Evolutionary conservation across 2,113 vertebrate genomes (phyloP).

Genomic region (Scomber japonicus): DNA sequence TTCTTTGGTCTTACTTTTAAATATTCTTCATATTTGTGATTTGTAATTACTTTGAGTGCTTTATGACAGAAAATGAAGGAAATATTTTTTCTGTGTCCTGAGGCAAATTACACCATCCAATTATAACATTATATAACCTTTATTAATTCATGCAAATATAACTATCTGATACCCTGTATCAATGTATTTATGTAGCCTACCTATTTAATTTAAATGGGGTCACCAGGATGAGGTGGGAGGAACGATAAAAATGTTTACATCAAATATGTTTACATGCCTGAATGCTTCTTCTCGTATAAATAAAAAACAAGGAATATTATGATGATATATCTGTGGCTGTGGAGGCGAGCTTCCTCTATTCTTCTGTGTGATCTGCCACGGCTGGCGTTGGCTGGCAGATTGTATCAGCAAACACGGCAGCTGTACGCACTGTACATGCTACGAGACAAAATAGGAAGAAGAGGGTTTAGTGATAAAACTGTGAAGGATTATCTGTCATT

Average conservation of each 20-base stretch:
- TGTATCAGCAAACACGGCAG: conserved; percentile 81
- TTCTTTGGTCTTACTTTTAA: too few species aligned
- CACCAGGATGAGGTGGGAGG: not conserved
- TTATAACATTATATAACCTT: not conserved
- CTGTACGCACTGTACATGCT: conserved; percentile 68
- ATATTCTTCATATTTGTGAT: too few species aligned
- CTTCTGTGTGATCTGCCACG: conserved; percentile 78
- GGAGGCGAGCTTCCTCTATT: conserved; percentile 56
- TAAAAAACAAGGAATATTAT: conserved; percentile 48
- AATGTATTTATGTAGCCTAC: not conserved
- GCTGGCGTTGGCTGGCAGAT: conserved; percentile 79
- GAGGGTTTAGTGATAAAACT: conserved; percentile 83
- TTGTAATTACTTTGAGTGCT: too few species aligned
- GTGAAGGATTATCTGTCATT: conserved; percentile 85
- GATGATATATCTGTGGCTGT: conserved; percentile 69
- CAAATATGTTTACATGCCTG: conserved; percentile 20
- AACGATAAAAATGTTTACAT: not conserved
- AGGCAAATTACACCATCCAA: not conserved
- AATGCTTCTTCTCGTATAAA: conserved; percentile 37
- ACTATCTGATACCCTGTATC: not conserved
- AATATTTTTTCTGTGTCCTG: not conserved
- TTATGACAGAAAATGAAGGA: too few species aligned
- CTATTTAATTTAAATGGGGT: not conserved
- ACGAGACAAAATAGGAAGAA: conserved; percentile 79
- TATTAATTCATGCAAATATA: not conserved